phyloP scores from a whole-genome alignment of 2,888 invertebrate genomes.

The Drosophila peninsularis region DNA sequence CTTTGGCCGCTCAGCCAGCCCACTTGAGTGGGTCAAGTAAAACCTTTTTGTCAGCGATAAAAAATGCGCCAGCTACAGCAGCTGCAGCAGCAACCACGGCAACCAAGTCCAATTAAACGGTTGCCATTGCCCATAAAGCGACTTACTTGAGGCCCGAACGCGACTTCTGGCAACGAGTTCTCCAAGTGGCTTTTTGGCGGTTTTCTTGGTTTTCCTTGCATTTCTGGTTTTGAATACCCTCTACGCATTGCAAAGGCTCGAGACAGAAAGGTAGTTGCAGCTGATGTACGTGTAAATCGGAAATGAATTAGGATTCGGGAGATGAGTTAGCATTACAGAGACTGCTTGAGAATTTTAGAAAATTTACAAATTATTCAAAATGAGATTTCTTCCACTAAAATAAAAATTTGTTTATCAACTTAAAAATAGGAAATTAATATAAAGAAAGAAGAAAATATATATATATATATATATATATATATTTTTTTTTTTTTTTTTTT shows the following conservation, averaged over 20 bases:
- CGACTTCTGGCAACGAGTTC: slow-evolving; percentile 47
- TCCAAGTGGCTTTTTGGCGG: slow-evolving; percentile 45
- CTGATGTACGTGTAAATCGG: too few relatives aligned
- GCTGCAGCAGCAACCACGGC: slow-evolving; percentile 12
- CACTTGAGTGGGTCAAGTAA: slow-evolving; percentile 76
- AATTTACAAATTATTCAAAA: too few relatives aligned
- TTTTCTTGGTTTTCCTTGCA: slow-evolving; percentile 21
- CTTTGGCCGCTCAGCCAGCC: slow-evolving; percentile 55
- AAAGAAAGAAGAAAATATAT: too few relatives aligned
- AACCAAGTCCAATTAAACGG: slow-evolving; percentile 69
- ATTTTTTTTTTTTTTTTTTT: too few relatives aligned
- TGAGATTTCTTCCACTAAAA: too few relatives aligned
- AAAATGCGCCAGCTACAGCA: slow-evolving; percentile 43
- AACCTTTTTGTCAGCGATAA: slow-evolving; percentile 77
- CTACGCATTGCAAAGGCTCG: background rate
- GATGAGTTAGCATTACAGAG: too few relatives aligned
- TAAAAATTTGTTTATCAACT: too few relatives aligned
- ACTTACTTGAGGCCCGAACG: slow-evolving; percentile 40
- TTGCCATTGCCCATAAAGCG: slow-evolving; percentile 66
- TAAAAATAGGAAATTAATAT: too few relatives aligned
- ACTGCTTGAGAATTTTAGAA: too few relatives aligned
- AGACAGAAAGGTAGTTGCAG: too few relatives aligned
- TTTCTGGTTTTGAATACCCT: slow-evolving; percentile 14
- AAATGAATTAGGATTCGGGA: too few relatives aligned
- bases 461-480: too few relatives aligned